Conservation (phyloP, 1,140 invertebrate species). For the Centruroides sculpturatus region DNA sequence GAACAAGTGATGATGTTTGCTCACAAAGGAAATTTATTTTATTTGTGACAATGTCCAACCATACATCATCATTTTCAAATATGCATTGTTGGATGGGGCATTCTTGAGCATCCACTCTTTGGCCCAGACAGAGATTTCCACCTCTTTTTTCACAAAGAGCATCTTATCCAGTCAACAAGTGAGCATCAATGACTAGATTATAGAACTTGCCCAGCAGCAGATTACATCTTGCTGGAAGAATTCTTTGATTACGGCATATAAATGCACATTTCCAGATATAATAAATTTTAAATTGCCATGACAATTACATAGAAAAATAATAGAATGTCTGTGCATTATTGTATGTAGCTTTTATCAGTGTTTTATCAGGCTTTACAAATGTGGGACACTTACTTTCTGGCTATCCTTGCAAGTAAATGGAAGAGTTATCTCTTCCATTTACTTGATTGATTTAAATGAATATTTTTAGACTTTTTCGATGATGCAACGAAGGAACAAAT, state of each 20-base stretch:
- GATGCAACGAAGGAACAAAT: background rate
- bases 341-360: no score
- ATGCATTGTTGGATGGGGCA: background rate
- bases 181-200: background rate
- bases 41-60: background rate
- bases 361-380: no score
- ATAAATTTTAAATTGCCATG: no score
- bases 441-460: no score
- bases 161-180: background rate
- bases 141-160: background rate
- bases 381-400: no score
- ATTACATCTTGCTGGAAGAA: background rate
- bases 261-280: no score
- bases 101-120: background rate
- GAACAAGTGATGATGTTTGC: background rate
- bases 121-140: background rate
- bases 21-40: background rate
- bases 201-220: background rate
- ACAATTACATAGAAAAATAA: no score
- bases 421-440: no score
- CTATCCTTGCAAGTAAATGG: no score
- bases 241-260: no score
- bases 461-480: slow-evolving; percentile 13
- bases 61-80: background rate
- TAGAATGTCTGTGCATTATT: no score